Percentiles rank a stretch among this genome's conserved stretches.
Conservation (phyloP, 1,140 invertebrate genomes). For the Leptinotarsa lineolata region DNA sequence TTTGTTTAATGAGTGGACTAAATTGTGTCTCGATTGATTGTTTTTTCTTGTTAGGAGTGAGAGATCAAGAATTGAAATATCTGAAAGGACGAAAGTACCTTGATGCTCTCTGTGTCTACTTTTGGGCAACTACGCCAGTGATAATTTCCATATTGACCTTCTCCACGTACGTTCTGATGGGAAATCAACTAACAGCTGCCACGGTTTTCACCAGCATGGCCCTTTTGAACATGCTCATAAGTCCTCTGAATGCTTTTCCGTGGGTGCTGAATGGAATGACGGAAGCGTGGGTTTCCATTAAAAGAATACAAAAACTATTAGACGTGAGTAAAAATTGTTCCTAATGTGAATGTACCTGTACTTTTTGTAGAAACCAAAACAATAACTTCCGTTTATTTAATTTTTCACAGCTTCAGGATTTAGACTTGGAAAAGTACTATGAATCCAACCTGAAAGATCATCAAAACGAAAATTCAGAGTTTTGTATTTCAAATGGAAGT, state of each 20-base stretch:
- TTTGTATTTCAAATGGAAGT: conserved; percentile 52
- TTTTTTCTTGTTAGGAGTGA: conserved; percentile 58
- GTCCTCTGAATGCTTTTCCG: conserved; percentile 95
- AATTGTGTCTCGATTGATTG: too few relatives aligned
- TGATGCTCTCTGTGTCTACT: conserved; percentile 97
- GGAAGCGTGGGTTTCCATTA: conserved; percentile 89
- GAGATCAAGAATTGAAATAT: conserved; percentile 75
- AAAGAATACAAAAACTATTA: conserved; percentile 77
- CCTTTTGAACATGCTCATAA: conserved; percentile 94
- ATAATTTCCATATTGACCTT: conserved; percentile 93
- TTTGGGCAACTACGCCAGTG: conserved; percentile 99
- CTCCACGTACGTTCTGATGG: conserved; percentile 81
- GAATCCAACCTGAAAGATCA: conserved; percentile 33
- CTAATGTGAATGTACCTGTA: not conserved
- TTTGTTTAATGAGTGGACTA: too few relatives aligned
- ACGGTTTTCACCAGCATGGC: conserved; percentile 95
- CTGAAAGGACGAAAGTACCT: conserved; percentile 90
- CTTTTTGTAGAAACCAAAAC: not conserved
- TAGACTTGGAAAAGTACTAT: conserved; percentile 61
- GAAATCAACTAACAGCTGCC: conserved; percentile 80
- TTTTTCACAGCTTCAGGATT: conserved; percentile 63
- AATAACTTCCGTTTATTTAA: not conserved
- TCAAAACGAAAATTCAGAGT: conserved; percentile 37
- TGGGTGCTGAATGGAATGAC: conserved; percentile 97
- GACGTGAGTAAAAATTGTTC: conserved; percentile 59